Evolutionary conservation across 2,797 vertebrate genomes (phyloP).

Genomic region (Miichthys miiuy): DNA sequence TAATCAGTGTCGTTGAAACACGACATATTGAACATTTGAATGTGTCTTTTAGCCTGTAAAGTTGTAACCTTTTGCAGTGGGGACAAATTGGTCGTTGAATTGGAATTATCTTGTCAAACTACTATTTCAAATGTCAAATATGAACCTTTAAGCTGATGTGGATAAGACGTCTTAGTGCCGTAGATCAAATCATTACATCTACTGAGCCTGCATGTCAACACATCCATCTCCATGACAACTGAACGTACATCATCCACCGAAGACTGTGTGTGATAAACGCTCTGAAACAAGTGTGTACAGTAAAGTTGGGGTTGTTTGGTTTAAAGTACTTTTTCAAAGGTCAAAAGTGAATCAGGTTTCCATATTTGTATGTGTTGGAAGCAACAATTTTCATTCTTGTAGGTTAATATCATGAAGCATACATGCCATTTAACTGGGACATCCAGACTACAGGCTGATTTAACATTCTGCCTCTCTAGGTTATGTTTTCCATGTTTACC

Average conservation of each 20-base stretch:
- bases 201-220: neutral
- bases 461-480: slow-evolving; percentile 8
- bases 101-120: neutral
- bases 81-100: neutral
- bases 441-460: slow-evolving; percentile 16
- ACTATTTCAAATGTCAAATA: neutral
- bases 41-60: too few species aligned
- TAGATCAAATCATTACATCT: neutral
- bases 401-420: neutral
- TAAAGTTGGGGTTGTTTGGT: neutral
- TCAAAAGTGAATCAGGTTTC: neutral
- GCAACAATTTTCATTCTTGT: neutral
- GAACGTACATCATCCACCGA: neutral
- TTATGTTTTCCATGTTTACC: neutral
- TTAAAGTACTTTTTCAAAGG: too few species aligned
- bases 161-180: neutral
- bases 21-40: too few species aligned
- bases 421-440: neutral
- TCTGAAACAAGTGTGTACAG: neutral
- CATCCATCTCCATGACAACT: neutral
- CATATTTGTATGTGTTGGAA: neutral
- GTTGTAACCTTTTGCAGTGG: neutral
- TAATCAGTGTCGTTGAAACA: neutral
- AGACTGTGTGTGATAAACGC: neutral
- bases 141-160: neutral